Base-by-base conservation (phyloP, 1,140 invertebrate genomes). In the Caenorhabditis remanei region DNA sequence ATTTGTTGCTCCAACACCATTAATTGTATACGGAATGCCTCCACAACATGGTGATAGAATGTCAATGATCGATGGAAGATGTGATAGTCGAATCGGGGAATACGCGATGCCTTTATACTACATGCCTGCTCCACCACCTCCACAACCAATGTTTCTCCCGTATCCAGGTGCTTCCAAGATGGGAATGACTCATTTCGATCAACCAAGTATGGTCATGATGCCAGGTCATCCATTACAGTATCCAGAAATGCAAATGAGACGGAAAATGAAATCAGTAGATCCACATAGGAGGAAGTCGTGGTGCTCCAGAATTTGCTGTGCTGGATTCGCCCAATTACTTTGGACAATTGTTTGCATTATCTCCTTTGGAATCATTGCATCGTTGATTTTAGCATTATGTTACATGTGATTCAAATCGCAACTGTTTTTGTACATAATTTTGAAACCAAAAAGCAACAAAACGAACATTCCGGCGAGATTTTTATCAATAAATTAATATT, bases 301-400 rank as follows among this genome's bases (percentile, higher is more conserved):
- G 71, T 79, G 71, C 24, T 79, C 71, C 13, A 48, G 71, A 40
- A 79, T 79, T 50, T 79, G 71, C 24, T 79, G 71, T 50, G 71
- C 71, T 9, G 71, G 71, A 46, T 79, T 79, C 53, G 71, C 71
- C 50, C 71, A 79, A n/a, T 50, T 79, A 50, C 71, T 79, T 50
- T 79, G 71, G 71, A 79, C 71, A 21, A 79, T 79, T 79, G 71
- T 79, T 13, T 79, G 71, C n/a, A 79, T 79, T 79, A 79, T 79
- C 5, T 79, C 71, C 6, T 79, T 79, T 24, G 71, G 71, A 50
- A 79, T 79, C 6, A 79, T 79, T 32, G 71, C 71, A 19, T 50
- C 71, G 4, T 79, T 79, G 46, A 79, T 79, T 79, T 79, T 79
- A 79, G 71, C 71, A 53, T 50, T 79, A 50, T 79, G 71, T 50